These are phyloP conservation scores for Aix galericulata DNA, from an alignment of 2,113 vertebrate genomes.

Conservation along the genomic window DNA sequence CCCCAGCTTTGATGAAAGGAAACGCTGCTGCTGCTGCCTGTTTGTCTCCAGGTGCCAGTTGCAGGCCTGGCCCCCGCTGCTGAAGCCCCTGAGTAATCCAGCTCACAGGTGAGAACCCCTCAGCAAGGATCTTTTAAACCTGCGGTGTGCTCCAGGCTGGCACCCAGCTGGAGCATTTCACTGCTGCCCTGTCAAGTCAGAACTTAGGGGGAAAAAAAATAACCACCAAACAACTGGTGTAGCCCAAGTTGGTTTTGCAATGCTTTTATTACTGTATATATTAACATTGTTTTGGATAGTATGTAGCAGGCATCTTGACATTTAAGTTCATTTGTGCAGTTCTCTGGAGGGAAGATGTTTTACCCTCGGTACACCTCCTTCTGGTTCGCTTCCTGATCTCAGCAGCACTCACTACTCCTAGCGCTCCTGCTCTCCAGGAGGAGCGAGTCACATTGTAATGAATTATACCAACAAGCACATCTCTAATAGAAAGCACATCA, in stretches of 20 bases:
- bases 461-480: conserved; percentile 81
- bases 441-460: conserved; percentile 62
- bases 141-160: neutral
- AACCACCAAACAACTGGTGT: conserved; percentile 36
- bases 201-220: neutral
- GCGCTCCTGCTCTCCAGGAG: neutral
- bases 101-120: neutral
- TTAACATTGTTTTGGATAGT: conserved; percentile 69
- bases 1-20: fast-evolving
- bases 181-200: fast-evolving
- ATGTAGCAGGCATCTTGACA: conserved; percentile 70
- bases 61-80: fast-evolving
- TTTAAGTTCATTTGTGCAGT: conserved; percentile 71
- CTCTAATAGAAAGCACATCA: conserved; percentile 85
- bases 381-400: neutral
- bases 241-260: conserved; percentile 66
- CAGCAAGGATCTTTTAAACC: fast-evolving
- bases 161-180: neutral
- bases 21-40: fast-evolving
- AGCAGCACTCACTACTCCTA: neutral
- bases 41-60: too few relatives aligned
- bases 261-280: conserved; percentile 74
- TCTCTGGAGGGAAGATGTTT: conserved; percentile 42
- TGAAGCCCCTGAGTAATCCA: fast-evolving
- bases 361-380: neutral